A percentile compares a stretch with the other conserved stretches of the same genome.
phyloP scores from a whole-genome alignment of 2,113 vertebrate genomes.

The Verasper variegatus region DNA sequence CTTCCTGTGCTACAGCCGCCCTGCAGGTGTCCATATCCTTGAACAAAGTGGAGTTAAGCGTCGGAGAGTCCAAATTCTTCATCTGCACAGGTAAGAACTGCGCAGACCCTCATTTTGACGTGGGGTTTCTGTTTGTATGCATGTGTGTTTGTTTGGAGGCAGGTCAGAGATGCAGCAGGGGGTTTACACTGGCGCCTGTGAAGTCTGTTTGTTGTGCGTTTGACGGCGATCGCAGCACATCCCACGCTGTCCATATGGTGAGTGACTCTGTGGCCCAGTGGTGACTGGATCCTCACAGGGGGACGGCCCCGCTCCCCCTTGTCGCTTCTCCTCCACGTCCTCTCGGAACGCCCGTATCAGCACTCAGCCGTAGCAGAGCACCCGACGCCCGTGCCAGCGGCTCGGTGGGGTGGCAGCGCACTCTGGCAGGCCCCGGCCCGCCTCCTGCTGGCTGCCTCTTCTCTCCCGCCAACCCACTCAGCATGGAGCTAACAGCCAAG shows the following conservation, averaged over 20 bases:
- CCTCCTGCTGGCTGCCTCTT: slow-evolving; percentile 63
- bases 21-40: slow-evolving; percentile 98
- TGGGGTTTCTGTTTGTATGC: background rate
- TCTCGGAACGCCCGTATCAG: slow-evolving; percentile 18
- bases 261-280: slow-evolving; percentile 29
- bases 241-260: slow-evolving; percentile 48
- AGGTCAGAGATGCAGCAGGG: slow-evolving; percentile 2
- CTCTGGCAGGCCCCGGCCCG: slow-evolving; percentile 48
- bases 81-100: slow-evolving; percentile 92
- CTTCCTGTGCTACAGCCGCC: slow-evolving; percentile 82
- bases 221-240: slow-evolving; percentile 1
- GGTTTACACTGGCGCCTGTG: background rate
- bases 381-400: slow-evolving; percentile 30
- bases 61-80: slow-evolving; percentile 99
- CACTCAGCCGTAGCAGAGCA: slow-evolving; percentile 9
- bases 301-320: background rate
- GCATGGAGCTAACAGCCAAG: slow-evolving; percentile 51
- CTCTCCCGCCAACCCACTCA: slow-evolving; percentile 68
- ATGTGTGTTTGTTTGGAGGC: slow-evolving; percentile 25
- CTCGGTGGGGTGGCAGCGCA: slow-evolving; percentile 49
- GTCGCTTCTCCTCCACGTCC: slow-evolving; percentile 29
- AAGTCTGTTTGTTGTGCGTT: slow-evolving; percentile 20
- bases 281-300: slow-evolving; percentile 3
- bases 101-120: background rate
- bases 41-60: slow-evolving; percentile 97